Percentiles rank a stretch among this genome's conserved stretches.
Evolutionary conservation across 2,113 vertebrate genomes (phyloP).

Genomic region (Neogale vison): DNA sequence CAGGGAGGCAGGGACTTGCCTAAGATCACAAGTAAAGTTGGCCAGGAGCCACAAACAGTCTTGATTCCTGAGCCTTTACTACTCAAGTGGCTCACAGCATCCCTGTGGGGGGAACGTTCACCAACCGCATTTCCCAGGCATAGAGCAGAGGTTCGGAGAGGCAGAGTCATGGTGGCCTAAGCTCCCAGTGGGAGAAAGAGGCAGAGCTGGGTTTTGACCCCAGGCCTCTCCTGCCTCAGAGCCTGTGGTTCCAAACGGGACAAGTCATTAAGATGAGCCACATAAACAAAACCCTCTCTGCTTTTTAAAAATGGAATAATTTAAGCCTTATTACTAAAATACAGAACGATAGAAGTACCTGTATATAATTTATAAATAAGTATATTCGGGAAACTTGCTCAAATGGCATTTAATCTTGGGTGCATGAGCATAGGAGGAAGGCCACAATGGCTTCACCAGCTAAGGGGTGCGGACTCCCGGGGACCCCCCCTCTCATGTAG

Average conservation of each 20-base stretch:
- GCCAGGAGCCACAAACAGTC: neutral
- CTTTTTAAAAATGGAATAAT: slow-evolving; percentile 39
- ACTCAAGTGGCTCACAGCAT: neutral
- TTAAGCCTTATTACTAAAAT: slow-evolving; percentile 31
- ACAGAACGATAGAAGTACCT: neutral
- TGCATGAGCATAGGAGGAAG: neutral
- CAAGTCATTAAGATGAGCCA: neutral
- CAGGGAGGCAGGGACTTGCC: neutral
- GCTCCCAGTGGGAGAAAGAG: neutral
- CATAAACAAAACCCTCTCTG: neutral
- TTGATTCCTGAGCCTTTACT: neutral
- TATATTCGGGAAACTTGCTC: neutral
- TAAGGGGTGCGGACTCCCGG: neutral
- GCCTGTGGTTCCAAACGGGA: neutral
- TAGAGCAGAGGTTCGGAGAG: neutral
- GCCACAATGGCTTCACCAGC: rapidly evolving
- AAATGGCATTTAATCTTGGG: neutral
- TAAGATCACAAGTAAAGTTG: neutral
- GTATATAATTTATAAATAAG: neutral
- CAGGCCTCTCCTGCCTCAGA: neutral
- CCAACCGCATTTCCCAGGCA: neutral
- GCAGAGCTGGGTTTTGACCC: neutral
- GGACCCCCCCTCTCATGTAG: neutral
- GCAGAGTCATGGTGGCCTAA: rapidly evolving
- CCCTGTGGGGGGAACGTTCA: rapidly evolving